Evolutionary conservation across 2,113 vertebrate species (phyloP).

Genomic region (Odocoileus hemionus): DNA sequence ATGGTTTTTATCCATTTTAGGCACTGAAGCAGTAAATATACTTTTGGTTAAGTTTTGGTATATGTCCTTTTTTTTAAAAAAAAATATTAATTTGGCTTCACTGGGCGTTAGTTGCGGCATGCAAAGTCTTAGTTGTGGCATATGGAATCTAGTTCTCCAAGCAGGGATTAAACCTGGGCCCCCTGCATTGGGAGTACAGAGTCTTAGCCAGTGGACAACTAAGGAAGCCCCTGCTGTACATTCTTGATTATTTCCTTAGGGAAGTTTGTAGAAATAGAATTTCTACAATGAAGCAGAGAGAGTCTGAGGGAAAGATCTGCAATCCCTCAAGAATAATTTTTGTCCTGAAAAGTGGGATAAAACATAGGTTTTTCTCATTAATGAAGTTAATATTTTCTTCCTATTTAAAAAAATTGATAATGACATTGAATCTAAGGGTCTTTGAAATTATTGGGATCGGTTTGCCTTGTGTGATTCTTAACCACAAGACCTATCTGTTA

Average conservation of each 20-base stretch:
- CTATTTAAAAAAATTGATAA: background rate
- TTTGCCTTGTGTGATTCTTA: background rate
- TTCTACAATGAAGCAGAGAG: background rate
- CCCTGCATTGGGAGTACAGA: background rate
- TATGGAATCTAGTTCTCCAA: background rate
- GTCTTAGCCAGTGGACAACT: background rate
- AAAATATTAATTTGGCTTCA: background rate
- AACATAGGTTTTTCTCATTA: constrained; percentile 25
- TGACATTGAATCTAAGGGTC: constrained; percentile 6
- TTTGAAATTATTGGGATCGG: constrained; percentile 4
- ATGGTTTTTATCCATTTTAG: background rate
- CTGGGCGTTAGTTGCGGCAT: background rate
- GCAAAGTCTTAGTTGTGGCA: background rate
- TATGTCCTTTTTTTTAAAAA: background rate
- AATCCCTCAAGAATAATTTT: background rate
- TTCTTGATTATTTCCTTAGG: background rate
- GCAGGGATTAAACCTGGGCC: background rate
- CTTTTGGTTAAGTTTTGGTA: background rate
- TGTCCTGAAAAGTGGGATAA: background rate
- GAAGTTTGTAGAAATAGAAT: background rate
- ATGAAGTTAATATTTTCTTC: background rate
- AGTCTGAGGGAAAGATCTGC: background rate
- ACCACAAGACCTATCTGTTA: background rate
- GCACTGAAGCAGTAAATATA: background rate
- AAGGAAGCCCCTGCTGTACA: background rate